Evolutionary conservation across 2,113 vertebrate species (phyloP).

Genomic region (Asarcornis scutulata): DNA sequence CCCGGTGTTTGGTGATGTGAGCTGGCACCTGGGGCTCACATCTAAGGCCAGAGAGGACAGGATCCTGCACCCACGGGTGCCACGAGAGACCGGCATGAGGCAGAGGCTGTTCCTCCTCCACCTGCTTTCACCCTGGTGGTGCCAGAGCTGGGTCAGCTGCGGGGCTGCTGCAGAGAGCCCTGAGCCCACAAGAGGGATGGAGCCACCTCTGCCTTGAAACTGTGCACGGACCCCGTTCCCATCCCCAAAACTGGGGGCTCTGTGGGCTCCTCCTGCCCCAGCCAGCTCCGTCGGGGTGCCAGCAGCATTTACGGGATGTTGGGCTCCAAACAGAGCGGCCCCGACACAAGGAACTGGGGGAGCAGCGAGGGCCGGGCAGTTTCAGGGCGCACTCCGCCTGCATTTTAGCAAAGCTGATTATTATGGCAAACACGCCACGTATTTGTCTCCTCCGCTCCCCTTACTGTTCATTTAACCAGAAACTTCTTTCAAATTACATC

Average conservation of each 20-base stretch:
- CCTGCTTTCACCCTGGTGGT: no score
- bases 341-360: no score
- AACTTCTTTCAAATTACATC: conserved; percentile 73
- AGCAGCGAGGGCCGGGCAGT: neutral
- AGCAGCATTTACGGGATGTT: no score
- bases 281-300: no score
- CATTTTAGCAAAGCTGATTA: conserved; percentile 32
- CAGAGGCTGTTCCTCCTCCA: neutral
- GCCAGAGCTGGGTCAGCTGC: no score
- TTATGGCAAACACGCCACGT: conserved; percentile 28
- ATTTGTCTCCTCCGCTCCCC: conserved; percentile 44
- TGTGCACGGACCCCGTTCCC: no score
- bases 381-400: neutral
- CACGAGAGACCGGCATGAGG: neutral
- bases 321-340: no score
- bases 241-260: no score
- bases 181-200: no score
- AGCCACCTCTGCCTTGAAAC: no score
- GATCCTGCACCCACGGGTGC: neutral
- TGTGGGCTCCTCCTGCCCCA: no score
- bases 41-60: neutral
- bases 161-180: no score
- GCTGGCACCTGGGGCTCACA: neutral
- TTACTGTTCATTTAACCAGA: conserved; percentile 68
- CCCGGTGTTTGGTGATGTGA: neutral